Conservation (phyloP, 2,797 vertebrate genomes). For the Rhynchotus rufescens region DNA sequence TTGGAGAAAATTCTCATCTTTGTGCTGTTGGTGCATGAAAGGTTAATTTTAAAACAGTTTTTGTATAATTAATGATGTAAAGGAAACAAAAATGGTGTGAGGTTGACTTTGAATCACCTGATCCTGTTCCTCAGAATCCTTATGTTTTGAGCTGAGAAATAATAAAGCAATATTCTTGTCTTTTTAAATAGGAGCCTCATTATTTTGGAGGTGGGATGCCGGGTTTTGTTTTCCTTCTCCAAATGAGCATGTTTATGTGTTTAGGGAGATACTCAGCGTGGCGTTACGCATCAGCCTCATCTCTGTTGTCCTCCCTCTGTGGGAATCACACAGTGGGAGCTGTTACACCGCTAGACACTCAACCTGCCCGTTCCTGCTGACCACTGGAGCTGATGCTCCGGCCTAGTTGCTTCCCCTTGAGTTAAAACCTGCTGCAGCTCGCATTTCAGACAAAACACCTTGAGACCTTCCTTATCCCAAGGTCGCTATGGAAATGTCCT, state of each 20-base stretch:
- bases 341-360: fast-evolving
- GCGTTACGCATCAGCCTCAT: fast-evolving
- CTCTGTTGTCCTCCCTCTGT: not conserved
- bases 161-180: not conserved
- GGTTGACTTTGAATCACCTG: not conserved
- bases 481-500: not conserved
- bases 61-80: not conserved
- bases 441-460: not conserved
- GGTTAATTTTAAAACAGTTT: not conserved
- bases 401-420: fast-evolving
- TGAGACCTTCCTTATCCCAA: fast-evolving
- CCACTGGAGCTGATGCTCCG: fast-evolving
- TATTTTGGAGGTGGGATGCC: not conserved
- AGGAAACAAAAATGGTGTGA: not conserved
- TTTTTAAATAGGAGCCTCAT: not conserved
- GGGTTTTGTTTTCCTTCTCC: fast-evolving
- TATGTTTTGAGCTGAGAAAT: not conserved
- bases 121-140: fast-evolving
- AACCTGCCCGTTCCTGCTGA: not conserved
- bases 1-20: not conserved
- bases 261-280: not conserved
- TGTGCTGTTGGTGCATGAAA: not conserved
- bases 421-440: not conserved
- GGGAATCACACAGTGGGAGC: not conserved
- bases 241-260: not conserved